A percentile compares a stretch with the other conserved stretches of the same genome.
These are phyloP conservation scores for Enteromius paludinosus DNA, from an alignment of 2,797 vertebrate genomes.

Conservation along the genomic window DNA sequence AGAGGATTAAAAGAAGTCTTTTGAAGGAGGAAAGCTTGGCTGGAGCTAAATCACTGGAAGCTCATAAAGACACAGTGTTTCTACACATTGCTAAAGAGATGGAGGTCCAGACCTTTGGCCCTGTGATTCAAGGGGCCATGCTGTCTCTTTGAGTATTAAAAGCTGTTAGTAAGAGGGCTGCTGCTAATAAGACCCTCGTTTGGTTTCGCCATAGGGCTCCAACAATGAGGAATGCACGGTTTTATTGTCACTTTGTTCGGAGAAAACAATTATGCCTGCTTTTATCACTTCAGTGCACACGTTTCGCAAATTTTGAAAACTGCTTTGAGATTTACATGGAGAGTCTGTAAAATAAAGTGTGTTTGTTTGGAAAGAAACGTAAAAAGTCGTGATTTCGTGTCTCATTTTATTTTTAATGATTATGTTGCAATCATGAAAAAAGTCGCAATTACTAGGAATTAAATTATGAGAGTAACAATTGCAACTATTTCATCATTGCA, in stretches of 20 bases:
- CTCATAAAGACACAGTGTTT: slow-evolving; percentile 66
- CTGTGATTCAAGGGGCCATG: slow-evolving; percentile 62
- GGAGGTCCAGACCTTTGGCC: slow-evolving; percentile 69
- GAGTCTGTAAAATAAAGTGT: background rate
- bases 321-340: slow-evolving; percentile 14
- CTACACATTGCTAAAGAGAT: slow-evolving; percentile 73
- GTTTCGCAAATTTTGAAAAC: slow-evolving; percentile 12
- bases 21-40: slow-evolving; percentile 64
- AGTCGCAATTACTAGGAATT: background rate
- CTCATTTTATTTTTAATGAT: background rate
- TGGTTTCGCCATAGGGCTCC: slow-evolving; percentile 59
- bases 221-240: slow-evolving; percentile 65
- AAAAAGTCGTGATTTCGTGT: background rate
- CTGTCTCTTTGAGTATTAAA: slow-evolving; percentile 76
- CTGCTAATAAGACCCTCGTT: slow-evolving; percentile 76
- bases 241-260: slow-evolving; percentile 49
- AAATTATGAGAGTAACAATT: background rate
- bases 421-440: background rate
- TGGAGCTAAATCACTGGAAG: slow-evolving; percentile 65
- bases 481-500: background rate
- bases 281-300: slow-evolving; percentile 33
- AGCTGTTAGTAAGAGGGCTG: slow-evolving; percentile 71
- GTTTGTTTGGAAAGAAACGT: background rate
- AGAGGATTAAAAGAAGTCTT: slow-evolving; percentile 63
- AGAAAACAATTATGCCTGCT: slow-evolving; percentile 23